These are phyloP conservation scores for Mercenaria mercenaria DNA, from an alignment of 1,140 invertebrate species.

Conservation along the genomic window DNA sequence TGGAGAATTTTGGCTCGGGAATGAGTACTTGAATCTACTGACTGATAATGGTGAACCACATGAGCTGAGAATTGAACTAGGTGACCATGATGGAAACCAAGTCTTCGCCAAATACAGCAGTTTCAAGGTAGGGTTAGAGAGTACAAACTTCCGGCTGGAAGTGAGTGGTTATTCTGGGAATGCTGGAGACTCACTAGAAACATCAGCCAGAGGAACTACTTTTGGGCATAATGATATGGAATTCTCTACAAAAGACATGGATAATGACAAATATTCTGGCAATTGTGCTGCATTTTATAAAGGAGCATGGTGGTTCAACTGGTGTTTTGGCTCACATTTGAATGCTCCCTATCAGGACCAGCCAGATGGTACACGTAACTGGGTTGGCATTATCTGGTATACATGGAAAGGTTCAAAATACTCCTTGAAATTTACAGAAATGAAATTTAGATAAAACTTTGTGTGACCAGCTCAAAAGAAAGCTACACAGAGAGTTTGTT, in stretches of 20 bases:
- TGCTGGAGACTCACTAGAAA: not conserved
- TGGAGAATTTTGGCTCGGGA: slow-evolving; percentile 87
- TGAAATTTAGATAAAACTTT: not conserved
- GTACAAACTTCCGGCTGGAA: not conserved
- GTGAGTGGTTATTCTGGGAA: slow-evolving; percentile 54
- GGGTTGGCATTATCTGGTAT: not conserved
- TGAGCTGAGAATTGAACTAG: slow-evolving; percentile 64
- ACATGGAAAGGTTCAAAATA: not conserved
- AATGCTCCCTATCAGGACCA: not conserved
- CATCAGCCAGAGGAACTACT: too few relatives aligned
- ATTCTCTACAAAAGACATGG: slow-evolving; percentile 53
- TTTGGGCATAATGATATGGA: slow-evolving; percentile 50
- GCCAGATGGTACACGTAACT: not conserved
- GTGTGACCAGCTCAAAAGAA: too few relatives aligned
- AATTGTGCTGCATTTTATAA: slow-evolving; percentile 38
- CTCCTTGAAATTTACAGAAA: not conserved
- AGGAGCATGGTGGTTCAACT: slow-evolving; percentile 64
- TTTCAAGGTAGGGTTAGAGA: slow-evolving; percentile 40
- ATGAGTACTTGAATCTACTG: slow-evolving; percentile 46
- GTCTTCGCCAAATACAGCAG: slow-evolving; percentile 36
- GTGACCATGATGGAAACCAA: slow-evolving; percentile 22
- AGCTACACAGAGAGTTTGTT: too few relatives aligned
- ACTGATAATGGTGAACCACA: slow-evolving; percentile 86
- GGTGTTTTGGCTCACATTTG: slow-evolving; percentile 46
- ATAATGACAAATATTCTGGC: slow-evolving; percentile 33